These are phyloP conservation scores for Sphaerophoria taeniata DNA, from an alignment of 2,888 invertebrate species.

Conservation along the genomic window DNA sequence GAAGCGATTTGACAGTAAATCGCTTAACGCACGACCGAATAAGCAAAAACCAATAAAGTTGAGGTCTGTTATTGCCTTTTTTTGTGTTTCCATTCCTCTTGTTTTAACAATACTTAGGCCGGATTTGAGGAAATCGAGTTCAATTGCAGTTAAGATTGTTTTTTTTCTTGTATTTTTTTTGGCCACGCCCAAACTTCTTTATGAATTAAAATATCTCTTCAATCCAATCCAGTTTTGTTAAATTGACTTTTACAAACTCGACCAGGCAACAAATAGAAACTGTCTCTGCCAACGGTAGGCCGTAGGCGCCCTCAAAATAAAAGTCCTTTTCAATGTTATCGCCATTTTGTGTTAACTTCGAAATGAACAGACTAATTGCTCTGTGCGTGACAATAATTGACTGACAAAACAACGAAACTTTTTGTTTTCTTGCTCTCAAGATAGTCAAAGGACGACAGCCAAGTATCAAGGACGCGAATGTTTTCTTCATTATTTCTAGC, in stretches of 20 bases:
- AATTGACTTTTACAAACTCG: conserved; percentile 4
- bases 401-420: not conserved
- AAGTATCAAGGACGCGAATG: not conserved
- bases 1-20: conserved; percentile 47
- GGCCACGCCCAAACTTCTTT: too few species aligned
- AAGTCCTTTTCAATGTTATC: conserved; percentile 14
- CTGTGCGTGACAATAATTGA: conserved; percentile 13
- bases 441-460: not conserved
- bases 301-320: conserved; percentile 16
- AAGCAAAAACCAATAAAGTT: conserved; percentile 44
- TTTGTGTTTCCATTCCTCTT: conserved; percentile 6
- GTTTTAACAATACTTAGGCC: too few species aligned
- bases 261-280: conserved; percentile 26
- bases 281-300: conserved; percentile 18
- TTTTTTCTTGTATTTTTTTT: too few species aligned
- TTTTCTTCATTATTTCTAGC: not conserved
- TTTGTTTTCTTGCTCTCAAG: not conserved
- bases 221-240: not conserved
- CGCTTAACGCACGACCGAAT: conserved; percentile 50
- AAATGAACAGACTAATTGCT: conserved; percentile 15
- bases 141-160: not conserved
- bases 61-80: conserved; percentile 44
- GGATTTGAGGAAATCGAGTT: too few species aligned
- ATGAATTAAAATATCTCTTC: too few species aligned
- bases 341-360: not conserved